Base-by-base conservation (phyloP, 2,797 vertebrate species). In the Enteromius anoplus region DNA sequence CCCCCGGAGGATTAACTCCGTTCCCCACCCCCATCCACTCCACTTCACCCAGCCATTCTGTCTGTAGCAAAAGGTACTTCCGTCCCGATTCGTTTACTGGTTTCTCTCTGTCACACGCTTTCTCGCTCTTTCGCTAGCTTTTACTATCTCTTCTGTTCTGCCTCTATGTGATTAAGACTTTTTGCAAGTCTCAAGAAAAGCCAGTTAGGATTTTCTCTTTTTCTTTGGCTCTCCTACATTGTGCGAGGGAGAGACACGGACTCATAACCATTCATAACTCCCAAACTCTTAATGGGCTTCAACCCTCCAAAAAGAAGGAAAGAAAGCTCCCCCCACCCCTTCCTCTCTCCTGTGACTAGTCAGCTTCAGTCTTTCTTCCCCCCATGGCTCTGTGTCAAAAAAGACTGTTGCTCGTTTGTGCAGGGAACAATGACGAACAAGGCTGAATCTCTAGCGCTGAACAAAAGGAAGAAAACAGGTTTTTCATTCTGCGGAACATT, bases 401-500 rank as follows among this genome's bases (percentile, higher is more conserved):
- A 98, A 98, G 97, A 98, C 98, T 98, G 97, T 97, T 97, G 95
- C 96, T 97, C 97, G 97, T 98, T 98, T 96, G 97, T 97, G 95
- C 87, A 89, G 94, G 87, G 94, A 94, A 97, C 97, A 98, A 98
- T 97, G 96, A 95, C 93, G 96, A 97, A 98, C 97, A 97, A 96
- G 96, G 95, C 96, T 96, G 96, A 97, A 97, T 97, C 97, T 97
- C 95, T 95, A 95, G 96, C 91, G 90, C 95, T 93, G 95, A 96
- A 99, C 98, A 99, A 99, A 99, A 94, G 96, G 94, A 95, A 95
- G 96, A 96, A 97, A 98, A 97, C 97, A 97, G 95, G 96, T 89
- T 97, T 99, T 98, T 97, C 96, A 97, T 96, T 97, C 96, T 95
- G 96, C 93, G 96, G 98, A 98, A 99, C 97, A 98, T 99, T 98